Base-by-base conservation (phyloP, 2,888 invertebrate genomes). In the Carcina quercana region DNA sequence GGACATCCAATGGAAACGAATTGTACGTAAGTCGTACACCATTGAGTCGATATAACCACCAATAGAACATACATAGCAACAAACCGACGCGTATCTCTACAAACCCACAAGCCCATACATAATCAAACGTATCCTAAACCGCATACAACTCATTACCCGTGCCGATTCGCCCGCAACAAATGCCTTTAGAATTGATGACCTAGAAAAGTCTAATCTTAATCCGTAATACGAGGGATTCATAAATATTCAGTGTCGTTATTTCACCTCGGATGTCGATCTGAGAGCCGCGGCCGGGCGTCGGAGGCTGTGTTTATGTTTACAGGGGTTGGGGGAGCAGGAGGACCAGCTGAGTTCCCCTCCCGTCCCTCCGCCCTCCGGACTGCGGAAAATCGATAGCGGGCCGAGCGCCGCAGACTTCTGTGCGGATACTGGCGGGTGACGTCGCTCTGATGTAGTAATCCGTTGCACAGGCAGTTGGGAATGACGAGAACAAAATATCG, bases 231-330 rank as follows among this genome's bases (percentile, higher is more conserved):
- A 59, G 59, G 55, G 61, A 61, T 67, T 75, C 73, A 80, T 80
- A 80, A 79, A 80, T 80, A 82, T 82, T 80, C 80, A 73, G 67
- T 59, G 68, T 72, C 68, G 69, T 75, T 79, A 78, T 78, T 79
- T 75, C 73, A 79, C 79, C 76, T 79, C 74, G 67, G 68, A 67
- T 67, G 73, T 70, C 72, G 79, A 74, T 78, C 65, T 68, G 69
- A 67, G 48, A 53, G 37, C 40, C 43, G 42, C 25, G 34, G 28
- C 27, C 37, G 38, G 35, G 35, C 35, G 38, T 37, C 35, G 56
- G 58, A 66, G 65, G 61, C 64, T 62, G 75, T 79, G 80, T 80
- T 80, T 80, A 76, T 79, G 78, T 79, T 79, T 80, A 75, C 76
- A 69, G 73, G 70, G 56, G 40, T 15, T 42, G 43, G 39, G 45